phyloP scores from a whole-genome alignment of 1,140 invertebrate species.

The Zaprionus gabonicus region DNA sequence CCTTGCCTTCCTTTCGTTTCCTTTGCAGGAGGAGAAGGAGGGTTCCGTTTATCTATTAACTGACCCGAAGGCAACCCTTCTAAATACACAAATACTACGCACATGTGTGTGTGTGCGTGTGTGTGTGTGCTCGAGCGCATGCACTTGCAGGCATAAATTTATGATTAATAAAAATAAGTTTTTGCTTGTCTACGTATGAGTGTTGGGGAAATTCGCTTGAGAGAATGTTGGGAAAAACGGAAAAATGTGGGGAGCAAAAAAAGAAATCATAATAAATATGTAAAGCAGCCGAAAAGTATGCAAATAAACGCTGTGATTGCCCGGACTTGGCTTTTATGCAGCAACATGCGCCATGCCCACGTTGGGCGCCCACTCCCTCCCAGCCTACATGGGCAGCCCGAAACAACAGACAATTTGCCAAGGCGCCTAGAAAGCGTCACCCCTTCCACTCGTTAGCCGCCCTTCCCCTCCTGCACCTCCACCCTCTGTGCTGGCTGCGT shows the following conservation, averaged over 20 bases:
- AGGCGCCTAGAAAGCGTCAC: conserved; percentile 9
- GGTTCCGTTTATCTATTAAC: conserved; percentile 31
- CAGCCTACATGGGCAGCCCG: not conserved
- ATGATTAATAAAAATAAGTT: conserved; percentile 74
- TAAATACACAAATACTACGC: conserved; percentile 16
- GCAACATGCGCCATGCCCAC: conserved; percentile 48
- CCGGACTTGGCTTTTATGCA: conserved; percentile 57
- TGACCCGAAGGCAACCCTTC: conserved; percentile 32
- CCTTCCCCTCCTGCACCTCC: not conserved
- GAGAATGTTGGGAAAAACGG: conserved; percentile 2
- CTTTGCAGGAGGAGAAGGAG: no score
- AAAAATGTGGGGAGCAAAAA: conserved; percentile 1
- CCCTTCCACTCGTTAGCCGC: not conserved
- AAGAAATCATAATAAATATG: conserved; percentile 59
- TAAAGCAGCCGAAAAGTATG: conserved; percentile 68
- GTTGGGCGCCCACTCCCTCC: not conserved
- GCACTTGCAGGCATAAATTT: conserved; percentile 62
- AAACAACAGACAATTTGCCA: conserved; percentile 34
- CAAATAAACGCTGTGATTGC: conserved; percentile 70
- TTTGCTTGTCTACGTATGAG: conserved; percentile 8
- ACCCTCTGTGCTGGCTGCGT: conserved; percentile 9
- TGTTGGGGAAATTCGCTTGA: conserved; percentile 11
- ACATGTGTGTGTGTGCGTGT: not conserved
- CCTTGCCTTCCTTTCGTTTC: not conserved
- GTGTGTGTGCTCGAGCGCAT: conserved; percentile 1